A percentile compares a stretch with the other conserved stretches of the same genome.
These are phyloP conservation scores for Dufourea novaeangliae DNA, from an alignment of 1,140 invertebrate species.

Conservation along the genomic window DNA sequence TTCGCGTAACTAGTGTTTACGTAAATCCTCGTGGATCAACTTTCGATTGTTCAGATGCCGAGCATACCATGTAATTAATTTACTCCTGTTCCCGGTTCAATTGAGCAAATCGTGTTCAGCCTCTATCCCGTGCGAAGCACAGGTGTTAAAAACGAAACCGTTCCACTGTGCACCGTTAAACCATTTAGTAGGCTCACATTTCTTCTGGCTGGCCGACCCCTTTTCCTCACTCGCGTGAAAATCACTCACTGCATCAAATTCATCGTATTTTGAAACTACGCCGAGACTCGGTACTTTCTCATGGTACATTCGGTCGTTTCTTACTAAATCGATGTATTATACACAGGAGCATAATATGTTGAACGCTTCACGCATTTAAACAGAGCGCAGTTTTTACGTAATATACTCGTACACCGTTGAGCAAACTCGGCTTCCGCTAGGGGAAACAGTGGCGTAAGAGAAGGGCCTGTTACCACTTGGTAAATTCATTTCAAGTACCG, in stretches of 20 bases:
- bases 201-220: background rate
- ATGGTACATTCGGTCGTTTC: no score
- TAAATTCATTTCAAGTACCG: no score
- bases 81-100: conserved; percentile 1
- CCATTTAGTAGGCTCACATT: background rate
- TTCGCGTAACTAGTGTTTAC: conserved; percentile 18
- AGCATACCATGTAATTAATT: conserved; percentile 5
- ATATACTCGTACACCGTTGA: no score
- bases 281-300: background rate
- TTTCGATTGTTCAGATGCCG: conserved; percentile 13
- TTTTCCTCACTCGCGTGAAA: background rate
- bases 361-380: no score
- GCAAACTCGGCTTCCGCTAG: no score
- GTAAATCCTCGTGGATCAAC: conserved; percentile 7
- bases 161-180: background rate
- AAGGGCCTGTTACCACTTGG: no score
- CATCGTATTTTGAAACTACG: background rate
- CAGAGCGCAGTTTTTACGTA: no score
- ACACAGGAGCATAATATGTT: no score
- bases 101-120: background rate
- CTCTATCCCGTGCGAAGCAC: background rate
- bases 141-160: background rate
- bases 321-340: no score
- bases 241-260: background rate
- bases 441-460: no score